phyloP scores from a whole-genome alignment of 2,113 vertebrate species.

The Patagioenas fasciata region DNA sequence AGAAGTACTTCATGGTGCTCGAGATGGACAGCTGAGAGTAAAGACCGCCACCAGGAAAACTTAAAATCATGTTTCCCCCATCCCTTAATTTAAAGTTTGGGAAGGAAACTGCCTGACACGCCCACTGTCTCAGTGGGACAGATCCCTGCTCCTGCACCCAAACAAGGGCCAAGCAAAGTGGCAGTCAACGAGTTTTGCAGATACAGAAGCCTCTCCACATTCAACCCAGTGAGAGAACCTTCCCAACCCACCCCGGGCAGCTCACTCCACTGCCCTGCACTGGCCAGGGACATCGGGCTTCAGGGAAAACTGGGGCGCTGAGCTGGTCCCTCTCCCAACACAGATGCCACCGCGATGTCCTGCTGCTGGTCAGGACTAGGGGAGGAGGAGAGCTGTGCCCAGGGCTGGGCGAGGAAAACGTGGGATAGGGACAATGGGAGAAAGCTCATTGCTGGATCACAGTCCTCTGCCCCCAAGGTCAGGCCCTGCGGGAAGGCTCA shows the following conservation, averaged over 20 bases:
- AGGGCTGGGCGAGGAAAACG: neutral
- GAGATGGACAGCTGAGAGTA: neutral
- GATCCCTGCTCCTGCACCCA: fast-evolving
- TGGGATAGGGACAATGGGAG: neutral
- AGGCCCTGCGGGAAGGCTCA: neutral
- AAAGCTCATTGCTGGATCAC: fast-evolving
- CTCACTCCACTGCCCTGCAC: fast-evolving
- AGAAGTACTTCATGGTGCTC: neutral
- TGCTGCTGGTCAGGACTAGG: fast-evolving
- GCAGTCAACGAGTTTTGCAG: no score
- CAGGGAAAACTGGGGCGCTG: neutral
- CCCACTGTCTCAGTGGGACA: neutral
- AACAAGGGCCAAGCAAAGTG: neutral
- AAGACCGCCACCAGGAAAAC: neutral
- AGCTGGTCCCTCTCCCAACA: neutral
- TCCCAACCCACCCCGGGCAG: neutral
- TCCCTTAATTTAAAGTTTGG: neutral
- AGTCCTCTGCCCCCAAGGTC: neutral
- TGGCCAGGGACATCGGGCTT: neutral
- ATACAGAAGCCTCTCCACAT: neutral
- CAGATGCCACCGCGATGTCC: fast-evolving
- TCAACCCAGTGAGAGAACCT: neutral
- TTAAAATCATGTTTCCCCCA: neutral
- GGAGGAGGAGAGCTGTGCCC: neutral
- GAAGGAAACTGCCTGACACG: neutral